Evolutionary conservation across 2,888 invertebrate species (phyloP), one percentile per base, ranked within the genome.

Genomic region (Neoascia interrupta): DNA sequence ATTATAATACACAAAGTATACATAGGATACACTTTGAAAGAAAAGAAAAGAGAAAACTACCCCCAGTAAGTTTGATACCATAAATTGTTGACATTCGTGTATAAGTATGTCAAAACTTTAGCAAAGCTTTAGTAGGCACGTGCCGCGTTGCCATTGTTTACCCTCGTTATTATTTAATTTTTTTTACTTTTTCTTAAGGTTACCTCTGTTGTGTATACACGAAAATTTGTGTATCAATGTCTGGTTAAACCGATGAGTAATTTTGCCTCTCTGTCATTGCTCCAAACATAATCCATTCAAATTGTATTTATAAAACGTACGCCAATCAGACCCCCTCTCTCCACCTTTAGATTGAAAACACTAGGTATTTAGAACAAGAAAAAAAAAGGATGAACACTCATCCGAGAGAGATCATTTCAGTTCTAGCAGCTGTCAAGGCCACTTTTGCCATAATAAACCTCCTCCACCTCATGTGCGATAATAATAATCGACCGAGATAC

Each of bases 381-480:
- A 43, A 45, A 26, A n/a, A 39, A 49, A 19, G n/a, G n/a, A 63
- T 34, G 36, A 37, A 37, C 26, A 15, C 18, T 64, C 45, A 53
- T 54, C 43, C 3, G 26, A 66, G 34, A 43, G 13, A 49, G 18
- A 56, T 49, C 45, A 49, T 58, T 34, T 23, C 28, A 21, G 31
- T 31, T 15, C 21, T 11, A 56, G 56, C 23, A 31, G 16, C 18
- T 26, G 23, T 31, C 70, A 76, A 76, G 75, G 75, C 34, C 75
- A 70, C 23, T 26, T 51, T 51, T 63, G 34, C 43, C 43, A 73
- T 68, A 37, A 66, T 66, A n/a, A n/a, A n/a, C n/a, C n/a, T n/a
- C n/a, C n/a, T n/a, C n/a, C n/a, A n/a, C 51, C 28, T 53, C 45
- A 51, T 63, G 43, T 64, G 18, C 37, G 56, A 8, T 8, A n/a